Conservation (phyloP, 2,888 invertebrate genomes). For the Parthenolecanium corni region DNA sequence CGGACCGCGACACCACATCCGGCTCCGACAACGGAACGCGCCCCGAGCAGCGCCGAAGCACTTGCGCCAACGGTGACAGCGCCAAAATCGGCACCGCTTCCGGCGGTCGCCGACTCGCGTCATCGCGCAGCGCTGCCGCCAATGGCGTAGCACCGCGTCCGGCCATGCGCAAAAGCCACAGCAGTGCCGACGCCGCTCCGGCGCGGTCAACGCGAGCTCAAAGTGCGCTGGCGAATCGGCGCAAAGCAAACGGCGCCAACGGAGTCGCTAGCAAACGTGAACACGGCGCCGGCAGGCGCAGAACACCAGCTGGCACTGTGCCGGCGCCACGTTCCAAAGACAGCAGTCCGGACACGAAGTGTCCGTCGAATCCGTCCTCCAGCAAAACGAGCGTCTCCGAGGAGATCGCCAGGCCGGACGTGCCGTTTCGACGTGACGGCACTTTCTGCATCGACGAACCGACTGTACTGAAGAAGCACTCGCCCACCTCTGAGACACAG, state of each 20-base stretch:
- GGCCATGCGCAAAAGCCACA: constrained; percentile 14
- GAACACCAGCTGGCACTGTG: neutral
- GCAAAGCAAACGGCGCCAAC: neutral
- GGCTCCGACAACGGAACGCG: constrained; percentile 14
- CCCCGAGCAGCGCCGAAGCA: neutral
- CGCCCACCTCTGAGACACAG: neutral
- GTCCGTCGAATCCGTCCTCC: constrained; percentile 7
- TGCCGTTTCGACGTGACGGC: constrained; percentile 37
- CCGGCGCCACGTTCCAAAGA: neutral
- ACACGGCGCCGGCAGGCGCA: neutral
- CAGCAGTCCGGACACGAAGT: constrained; percentile 5
- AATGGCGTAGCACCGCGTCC: neutral
- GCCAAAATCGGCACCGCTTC: neutral
- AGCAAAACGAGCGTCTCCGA: constrained; percentile 12
- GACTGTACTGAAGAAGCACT: constrained; percentile 39
- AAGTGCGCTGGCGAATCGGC: neutral
- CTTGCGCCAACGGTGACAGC: no score
- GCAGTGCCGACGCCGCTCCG: neutral
- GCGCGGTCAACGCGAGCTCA: neutral
- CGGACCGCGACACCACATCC: constrained; percentile 22
- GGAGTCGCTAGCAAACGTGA: neutral
- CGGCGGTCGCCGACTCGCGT: neutral
- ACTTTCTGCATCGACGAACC: constrained; percentile 67
- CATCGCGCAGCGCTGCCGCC: neutral
- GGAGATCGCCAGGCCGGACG: constrained; percentile 13